Evolutionary conservation across 2,797 vertebrate genomes (phyloP).

Genomic region (Anas georgica): DNA sequence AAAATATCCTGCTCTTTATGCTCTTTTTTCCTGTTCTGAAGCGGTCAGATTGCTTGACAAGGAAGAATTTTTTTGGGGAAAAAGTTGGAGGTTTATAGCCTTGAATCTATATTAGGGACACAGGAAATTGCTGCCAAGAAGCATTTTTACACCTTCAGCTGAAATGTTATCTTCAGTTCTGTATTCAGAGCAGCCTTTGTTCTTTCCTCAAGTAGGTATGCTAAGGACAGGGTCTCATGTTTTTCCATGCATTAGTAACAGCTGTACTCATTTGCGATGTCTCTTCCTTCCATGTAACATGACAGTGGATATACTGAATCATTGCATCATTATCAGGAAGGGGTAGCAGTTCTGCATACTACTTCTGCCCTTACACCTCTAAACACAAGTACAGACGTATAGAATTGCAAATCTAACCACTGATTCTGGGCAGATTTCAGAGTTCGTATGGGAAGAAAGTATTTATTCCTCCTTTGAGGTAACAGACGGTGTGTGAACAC

Average conservation of each 20-base stretch:
- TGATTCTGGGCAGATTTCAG: background rate
- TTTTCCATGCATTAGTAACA: background rate
- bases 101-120: background rate
- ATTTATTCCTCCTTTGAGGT: background rate
- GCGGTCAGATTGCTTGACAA: background rate
- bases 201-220: background rate
- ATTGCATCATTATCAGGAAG: background rate
- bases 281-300: background rate
- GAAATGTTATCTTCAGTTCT: background rate
- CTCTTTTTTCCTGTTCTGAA: background rate
- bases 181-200: background rate
- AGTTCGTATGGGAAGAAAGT: background rate
- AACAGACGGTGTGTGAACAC: background rate
- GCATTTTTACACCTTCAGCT: background rate
- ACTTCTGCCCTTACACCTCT: background rate
- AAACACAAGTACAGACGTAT: background rate
- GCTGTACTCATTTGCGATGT: background rate
- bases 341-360: rapidly evolving
- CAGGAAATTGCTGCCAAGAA: background rate
- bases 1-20: conserved; percentile 14
- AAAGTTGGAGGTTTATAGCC: background rate
- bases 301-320: background rate
- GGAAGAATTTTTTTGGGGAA: background rate
- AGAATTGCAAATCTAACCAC: background rate
- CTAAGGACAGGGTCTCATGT: background rate